These are phyloP conservation scores for Apis cerana DNA, from an alignment of 1,140 invertebrate genomes.

Conservation along the genomic window DNA sequence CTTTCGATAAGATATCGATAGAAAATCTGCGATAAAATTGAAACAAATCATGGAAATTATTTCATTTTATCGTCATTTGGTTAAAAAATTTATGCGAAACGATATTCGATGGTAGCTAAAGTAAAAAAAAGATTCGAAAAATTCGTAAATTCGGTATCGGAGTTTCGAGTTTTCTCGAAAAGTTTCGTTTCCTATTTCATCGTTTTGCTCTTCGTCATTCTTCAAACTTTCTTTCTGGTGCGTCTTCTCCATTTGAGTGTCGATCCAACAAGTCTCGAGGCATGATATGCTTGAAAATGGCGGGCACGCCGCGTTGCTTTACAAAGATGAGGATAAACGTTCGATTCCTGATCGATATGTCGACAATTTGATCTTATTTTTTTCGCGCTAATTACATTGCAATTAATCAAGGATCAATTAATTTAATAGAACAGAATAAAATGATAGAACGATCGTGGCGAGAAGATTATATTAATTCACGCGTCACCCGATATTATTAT, in stretches of 20 bases:
- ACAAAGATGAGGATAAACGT: too few species aligned
- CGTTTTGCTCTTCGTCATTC: background rate
- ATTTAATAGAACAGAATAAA: too few species aligned
- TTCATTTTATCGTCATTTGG: too few species aligned
- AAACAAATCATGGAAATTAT: background rate
- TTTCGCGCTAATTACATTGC: too few species aligned
- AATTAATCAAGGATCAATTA: background rate
- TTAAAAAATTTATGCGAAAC: too few species aligned
- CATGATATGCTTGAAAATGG: background rate
- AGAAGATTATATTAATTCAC: background rate
- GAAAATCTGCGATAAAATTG: background rate
- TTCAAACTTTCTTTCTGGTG: conserved; percentile 5
- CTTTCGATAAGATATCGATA: background rate
- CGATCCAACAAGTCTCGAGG: background rate
- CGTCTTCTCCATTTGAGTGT: background rate
- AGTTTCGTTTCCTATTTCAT: background rate
- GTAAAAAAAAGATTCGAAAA: too few species aligned
- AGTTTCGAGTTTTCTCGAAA: background rate
- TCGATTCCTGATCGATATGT: too few species aligned
- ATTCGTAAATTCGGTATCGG: background rate
- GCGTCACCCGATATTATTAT: conserved; percentile 48
- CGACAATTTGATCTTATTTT: too few species aligned
- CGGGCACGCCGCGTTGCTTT: background rate
- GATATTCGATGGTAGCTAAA: too few species aligned
- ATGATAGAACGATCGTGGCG: too few species aligned